These are phyloP conservation scores for Dendrophyllia cribrosa DNA, from an alignment of 64 coral and sea anemone species.

Conservation along the genomic window DNA sequence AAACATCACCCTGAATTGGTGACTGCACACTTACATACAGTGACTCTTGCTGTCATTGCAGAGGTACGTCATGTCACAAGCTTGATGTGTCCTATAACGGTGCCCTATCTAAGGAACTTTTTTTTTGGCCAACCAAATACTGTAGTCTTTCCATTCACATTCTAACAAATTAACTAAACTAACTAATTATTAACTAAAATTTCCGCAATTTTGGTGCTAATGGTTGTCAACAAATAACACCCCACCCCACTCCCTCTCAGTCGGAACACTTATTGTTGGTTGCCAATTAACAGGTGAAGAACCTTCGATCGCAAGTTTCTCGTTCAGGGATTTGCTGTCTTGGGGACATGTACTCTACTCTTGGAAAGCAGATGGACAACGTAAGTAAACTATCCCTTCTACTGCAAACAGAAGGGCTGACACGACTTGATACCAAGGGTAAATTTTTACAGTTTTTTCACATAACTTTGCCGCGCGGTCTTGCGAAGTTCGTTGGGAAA, in stretches of 20 bases:
- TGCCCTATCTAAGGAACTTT: not conserved
- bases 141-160: no score
- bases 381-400: conserved; percentile 49
- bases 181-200: no score
- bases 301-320: conserved; percentile 95
- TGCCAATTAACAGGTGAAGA: conserved; percentile 76
- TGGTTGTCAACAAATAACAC: no score
- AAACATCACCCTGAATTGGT: conserved; percentile 84
- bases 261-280: not conserved
- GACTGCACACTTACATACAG: conserved; percentile 63
- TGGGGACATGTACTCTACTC: conserved; percentile 88
- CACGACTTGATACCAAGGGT: no score
- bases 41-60: conserved; percentile 73
- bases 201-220: no score
- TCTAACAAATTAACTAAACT: no score
- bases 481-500: no score
- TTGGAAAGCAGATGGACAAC: conserved; percentile 92
- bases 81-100: not conserved
- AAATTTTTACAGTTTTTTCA: not conserved
- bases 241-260: not conserved
- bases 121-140: not conserved
- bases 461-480: not conserved
- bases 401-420: no score
- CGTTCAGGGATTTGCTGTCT: conserved; percentile 91
- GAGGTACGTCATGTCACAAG: conserved; percentile 44